Evolutionary conservation across 2,888 invertebrate genomes (phyloP).

Genomic region (Hydropsyche betteni): DNA sequence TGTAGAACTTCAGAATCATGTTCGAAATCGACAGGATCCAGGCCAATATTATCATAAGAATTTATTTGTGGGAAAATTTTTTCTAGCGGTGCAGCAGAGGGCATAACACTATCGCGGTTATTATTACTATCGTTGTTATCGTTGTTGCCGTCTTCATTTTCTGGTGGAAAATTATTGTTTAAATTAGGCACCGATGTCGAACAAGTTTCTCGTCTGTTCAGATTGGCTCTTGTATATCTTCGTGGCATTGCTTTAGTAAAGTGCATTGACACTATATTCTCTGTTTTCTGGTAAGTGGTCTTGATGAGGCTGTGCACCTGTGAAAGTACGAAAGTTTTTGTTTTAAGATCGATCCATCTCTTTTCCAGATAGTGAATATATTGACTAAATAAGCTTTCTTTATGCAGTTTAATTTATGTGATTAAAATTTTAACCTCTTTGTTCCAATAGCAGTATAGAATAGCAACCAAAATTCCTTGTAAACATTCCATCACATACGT

Average conservation of each 20-base stretch:
- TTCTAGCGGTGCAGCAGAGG: too few species aligned
- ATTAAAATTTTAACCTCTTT: slow-evolving; percentile 65
- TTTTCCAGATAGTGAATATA: not conserved
- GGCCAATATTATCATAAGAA: not conserved
- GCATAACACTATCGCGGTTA: not conserved
- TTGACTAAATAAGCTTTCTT: too few species aligned
- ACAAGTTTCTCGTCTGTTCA: slow-evolving; percentile 59
- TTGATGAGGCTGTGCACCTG: slow-evolving; percentile 62
- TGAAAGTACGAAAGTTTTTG: slow-evolving; percentile 45
- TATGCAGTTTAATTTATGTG: not conserved
- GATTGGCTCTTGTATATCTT: slow-evolving; percentile 54
- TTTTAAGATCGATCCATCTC: not conserved
- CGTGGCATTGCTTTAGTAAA: slow-evolving; percentile 57
- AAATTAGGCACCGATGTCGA: slow-evolving; percentile 57
- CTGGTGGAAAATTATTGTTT: slow-evolving; percentile 52
- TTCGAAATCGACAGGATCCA: slow-evolving; percentile 2
- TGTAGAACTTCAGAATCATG: not conserved
- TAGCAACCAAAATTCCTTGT: slow-evolving; percentile 71
- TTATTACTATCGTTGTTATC: not conserved
- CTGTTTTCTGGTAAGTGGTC: slow-evolving; percentile 62
- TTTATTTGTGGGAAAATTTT: too few species aligned
- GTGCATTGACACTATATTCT: slow-evolving; percentile 59
- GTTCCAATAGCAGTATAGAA: slow-evolving; percentile 74
- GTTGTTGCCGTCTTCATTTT: not conserved
- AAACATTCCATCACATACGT: slow-evolving; percentile 69